Evolutionary conservation across 2,113 vertebrate genomes (phyloP), one percentile per base, ranked within the genome.

Genomic region (Aleadryas rufinucha): DNA sequence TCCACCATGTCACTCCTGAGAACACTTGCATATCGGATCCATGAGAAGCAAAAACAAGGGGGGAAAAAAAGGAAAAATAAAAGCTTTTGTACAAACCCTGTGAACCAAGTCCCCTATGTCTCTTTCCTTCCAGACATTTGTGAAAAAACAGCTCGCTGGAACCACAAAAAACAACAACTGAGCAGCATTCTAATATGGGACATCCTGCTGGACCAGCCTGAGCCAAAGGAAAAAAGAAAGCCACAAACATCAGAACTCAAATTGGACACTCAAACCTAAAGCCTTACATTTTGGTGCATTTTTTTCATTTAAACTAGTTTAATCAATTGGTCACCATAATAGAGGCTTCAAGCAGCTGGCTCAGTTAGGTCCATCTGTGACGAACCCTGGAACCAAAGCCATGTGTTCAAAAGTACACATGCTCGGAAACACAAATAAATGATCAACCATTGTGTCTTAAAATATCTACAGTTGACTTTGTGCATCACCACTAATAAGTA

Each of bases 51-150:
- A 93, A 90, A 93, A 77, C 42, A 76, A 80, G 19, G 7, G 2
- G 11, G 2, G 0, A 0, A 0, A 2, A 44, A 56, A 42, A 61
- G 47, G 64, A 12, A 87, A 90, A 92, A 93, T 27, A 94, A 95
- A 90, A 84, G 83, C 88, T 93, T 93, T 96, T 97, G 85, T 93
- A 70, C 72, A 94, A 92, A 71, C 5, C 10, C 83, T 84, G 64
- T 89, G 95, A 95, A 94, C 84, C 90, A 95, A 89, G 94, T 94
- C 90, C 92, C 84, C 86, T 75, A 90, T 75, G 92, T 35, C 92
- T 94, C 80, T 94, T 90, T 89, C 69, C 39, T 96, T 96, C 93
- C 95, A 96, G 93, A 95, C 72, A 72, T 93, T 93, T 96, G 86
- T 96, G 45, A 93, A 96, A 96, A 95, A 94, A 75, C 65, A 90